Percentiles rank a stretch among this genome's conserved stretches.
Evolutionary conservation across 2,113 vertebrate species (phyloP).

Genomic region (Forbesichthys papilliferus): DNA sequence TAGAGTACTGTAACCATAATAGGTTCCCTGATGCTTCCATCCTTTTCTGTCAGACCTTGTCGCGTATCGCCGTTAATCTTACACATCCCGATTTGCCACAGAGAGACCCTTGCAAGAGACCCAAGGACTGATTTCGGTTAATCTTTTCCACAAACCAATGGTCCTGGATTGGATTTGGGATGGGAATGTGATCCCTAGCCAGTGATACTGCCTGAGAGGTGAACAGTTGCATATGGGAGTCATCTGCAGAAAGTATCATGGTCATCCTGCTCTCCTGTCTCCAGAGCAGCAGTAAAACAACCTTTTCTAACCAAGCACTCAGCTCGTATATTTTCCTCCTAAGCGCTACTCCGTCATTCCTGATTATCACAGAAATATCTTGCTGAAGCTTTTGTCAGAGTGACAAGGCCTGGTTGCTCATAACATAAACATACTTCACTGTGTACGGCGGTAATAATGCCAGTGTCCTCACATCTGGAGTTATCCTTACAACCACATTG

Average conservation of each 20-base stretch:
- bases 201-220: slow-evolving; percentile 42
- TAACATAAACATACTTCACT: too few species aligned
- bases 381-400: too few species aligned
- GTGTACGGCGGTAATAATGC: too few species aligned
- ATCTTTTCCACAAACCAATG: slow-evolving; percentile 37
- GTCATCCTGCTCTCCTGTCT: slow-evolving; percentile 56
- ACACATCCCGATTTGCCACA: background rate
- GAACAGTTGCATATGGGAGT: slow-evolving; percentile 56
- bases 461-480: too few species aligned
- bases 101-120: too few species aligned
- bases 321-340: background rate
- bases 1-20: background rate
- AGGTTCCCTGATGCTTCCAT: background rate
- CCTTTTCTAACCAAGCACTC: background rate
- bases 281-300: slow-evolving; percentile 52
- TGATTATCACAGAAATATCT: background rate
- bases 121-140: slow-evolving; percentile 49
- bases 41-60: too few species aligned
- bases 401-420: too few species aligned
- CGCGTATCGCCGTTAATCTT: background rate
- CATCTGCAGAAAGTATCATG: slow-evolving; percentile 69
- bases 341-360: background rate
- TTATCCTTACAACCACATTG: too few species aligned
- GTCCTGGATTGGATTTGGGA: slow-evolving; percentile 46
- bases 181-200: slow-evolving; percentile 55